phyloP scores from a whole-genome alignment of 2,888 invertebrate species.

The Drosophila nigritarsus region DNA sequence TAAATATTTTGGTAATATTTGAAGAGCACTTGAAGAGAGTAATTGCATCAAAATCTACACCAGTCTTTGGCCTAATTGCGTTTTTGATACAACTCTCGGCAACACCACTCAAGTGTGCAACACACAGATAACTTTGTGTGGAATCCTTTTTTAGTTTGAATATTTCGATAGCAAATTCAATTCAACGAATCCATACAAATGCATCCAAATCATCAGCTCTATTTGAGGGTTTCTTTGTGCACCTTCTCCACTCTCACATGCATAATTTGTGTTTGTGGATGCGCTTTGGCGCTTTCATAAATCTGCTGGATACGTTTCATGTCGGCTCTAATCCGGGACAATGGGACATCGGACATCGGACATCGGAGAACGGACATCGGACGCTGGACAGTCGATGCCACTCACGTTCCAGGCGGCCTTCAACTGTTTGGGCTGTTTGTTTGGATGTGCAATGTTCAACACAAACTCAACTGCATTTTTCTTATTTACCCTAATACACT shows the following conservation, averaged over 20 bases:
- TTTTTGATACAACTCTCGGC: not conserved
- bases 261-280: conserved; percentile 47
- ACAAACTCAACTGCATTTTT: conserved; percentile 16
- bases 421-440: conserved; percentile 1
- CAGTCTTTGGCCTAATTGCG: not conserved
- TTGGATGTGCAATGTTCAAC: conserved; percentile 43
- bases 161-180: not conserved
- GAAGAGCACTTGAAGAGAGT: not conserved
- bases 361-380: conserved; percentile 2
- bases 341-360: not conserved
- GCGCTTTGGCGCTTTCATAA: conserved; percentile 34
- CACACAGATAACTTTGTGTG: not conserved
- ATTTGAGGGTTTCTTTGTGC: not conserved
- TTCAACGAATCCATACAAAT: conserved; percentile 15
- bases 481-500: conserved; percentile 22
- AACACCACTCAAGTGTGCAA: conserved; percentile 4
- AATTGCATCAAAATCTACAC: not conserved
- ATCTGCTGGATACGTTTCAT: conserved; percentile 41
- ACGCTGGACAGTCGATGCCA: conserved; percentile 10
- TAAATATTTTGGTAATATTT: not conserved
- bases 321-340: not conserved
- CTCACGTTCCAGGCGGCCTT: conserved; percentile 37
- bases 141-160: not conserved
- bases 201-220: conserved; percentile 1
- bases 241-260: conserved; percentile 28